phyloP scores from a whole-genome alignment of 1,140 invertebrate genomes.

The Telenomus remus region DNA sequence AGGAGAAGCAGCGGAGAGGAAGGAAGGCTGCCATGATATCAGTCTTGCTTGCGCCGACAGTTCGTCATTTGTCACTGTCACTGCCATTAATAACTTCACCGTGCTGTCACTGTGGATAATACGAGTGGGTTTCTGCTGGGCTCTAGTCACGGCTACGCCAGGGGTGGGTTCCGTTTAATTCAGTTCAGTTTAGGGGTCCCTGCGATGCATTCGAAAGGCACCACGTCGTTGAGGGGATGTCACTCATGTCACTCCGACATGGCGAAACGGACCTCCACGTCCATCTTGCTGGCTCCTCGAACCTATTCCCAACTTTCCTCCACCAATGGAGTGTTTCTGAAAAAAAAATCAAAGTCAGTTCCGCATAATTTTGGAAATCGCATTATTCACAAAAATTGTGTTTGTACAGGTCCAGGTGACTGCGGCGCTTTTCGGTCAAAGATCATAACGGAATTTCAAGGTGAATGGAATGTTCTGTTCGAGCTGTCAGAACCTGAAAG shows the following conservation, averaged over 20 bases:
- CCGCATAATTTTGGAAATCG: slow-evolving; percentile 34
- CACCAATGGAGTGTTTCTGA: slow-evolving; percentile 4
- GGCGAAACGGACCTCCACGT: slow-evolving; percentile 65
- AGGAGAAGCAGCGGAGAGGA: slow-evolving; percentile 64
- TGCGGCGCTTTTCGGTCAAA: slow-evolving; percentile 18
- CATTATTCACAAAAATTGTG: slow-evolving; percentile 5
- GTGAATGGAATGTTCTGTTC: slow-evolving; percentile 31
- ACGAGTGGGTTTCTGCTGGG: slow-evolving; percentile 72
- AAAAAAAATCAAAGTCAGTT: slow-evolving; percentile 17
- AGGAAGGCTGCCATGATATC: slow-evolving; percentile 75
- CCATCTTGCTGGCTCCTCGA: slow-evolving; percentile 64
- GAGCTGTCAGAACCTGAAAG: slow-evolving; percentile 39
- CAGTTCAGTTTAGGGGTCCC: slow-evolving; percentile 72
- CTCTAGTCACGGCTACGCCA: slow-evolving; percentile 63
- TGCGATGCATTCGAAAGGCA: slow-evolving; percentile 67
- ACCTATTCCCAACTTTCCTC: slow-evolving; percentile 28
- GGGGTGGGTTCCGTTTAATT: slow-evolving; percentile 73
- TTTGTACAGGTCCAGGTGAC: slow-evolving; percentile 18
- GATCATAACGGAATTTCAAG: slow-evolving; percentile 40
- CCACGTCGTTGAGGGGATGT: slow-evolving; percentile 64
- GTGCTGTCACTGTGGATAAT: slow-evolving; percentile 76
- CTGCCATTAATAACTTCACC: slow-evolving; percentile 76
- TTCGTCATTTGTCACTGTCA: slow-evolving; percentile 77
- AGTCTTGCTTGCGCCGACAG: slow-evolving; percentile 77
- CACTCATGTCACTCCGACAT: slow-evolving; percentile 71